Evolutionary conservation across 2,888 invertebrate genomes (phyloP), one percentile per base, ranked within the genome.

Genomic region (Ephialtes manifestator): DNA sequence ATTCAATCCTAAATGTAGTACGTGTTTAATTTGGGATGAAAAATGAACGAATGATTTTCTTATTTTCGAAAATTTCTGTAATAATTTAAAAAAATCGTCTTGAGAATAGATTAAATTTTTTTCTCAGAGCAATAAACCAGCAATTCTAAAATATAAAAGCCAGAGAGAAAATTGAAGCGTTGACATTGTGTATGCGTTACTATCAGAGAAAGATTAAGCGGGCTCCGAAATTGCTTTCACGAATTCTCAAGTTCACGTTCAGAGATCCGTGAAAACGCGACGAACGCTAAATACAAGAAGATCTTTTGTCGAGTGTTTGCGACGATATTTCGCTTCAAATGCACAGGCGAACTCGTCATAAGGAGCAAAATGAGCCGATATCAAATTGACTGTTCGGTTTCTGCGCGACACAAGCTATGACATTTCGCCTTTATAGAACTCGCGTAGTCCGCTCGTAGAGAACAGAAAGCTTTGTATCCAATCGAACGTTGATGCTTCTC

Each of bases 401-500:
- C 15, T 58, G n/a, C 20, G 39, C 8, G 46, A 58, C 28, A 58
- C 58, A 46, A 28, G 31, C 28, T 24, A 28, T 31, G 58, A 4
- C 24, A n/a, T 46, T 74, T 60, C 28, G 31, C 31, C 13, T 46
- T 63, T 60, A 46, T 20, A 31, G 48, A 28, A n/a, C 39, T 35
- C 20, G 51, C 11, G 28, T 31, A 20, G 15, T 15, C 24, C 43
- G 35, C 51, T 20, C 39, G 65, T 10, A 39, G 24, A 10, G 35
- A 76, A 63, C 13, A 51, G 15, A 65, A 53, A 53, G 76, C 76
- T 51, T 75, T 75, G 65, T 51, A 76, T 65, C 39, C 65, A 65
- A 65, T 65, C 76, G 76, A 76, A 65, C 51, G 63, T 76, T 35
- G 76, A 15, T 76, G 65, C 76, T 76, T 65, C 24, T 75, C 35